Conservation (phyloP, 1,140 invertebrate genomes). For the Agraylea sexmaculata region DNA sequence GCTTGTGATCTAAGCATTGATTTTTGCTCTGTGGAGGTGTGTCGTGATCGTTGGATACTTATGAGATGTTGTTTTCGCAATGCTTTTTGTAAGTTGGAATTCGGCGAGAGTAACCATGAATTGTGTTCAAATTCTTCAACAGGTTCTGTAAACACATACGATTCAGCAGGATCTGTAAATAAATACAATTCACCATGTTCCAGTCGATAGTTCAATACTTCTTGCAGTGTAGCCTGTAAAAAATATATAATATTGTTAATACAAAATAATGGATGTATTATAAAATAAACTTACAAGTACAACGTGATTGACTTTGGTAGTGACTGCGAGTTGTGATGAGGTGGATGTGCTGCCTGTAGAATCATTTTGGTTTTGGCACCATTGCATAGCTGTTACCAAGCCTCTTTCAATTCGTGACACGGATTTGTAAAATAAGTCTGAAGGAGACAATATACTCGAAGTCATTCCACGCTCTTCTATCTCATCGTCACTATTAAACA, state of each 20-base stretch:
- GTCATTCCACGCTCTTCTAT: constrained; percentile 23
- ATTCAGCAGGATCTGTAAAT: too few relatives aligned
- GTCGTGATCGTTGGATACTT: too few relatives aligned
- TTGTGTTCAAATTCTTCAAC: too few relatives aligned
- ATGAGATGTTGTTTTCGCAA: too few relatives aligned
- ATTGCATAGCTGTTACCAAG: constrained; percentile 21
- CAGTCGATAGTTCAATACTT: constrained; percentile 48
- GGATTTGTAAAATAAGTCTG: constrained; percentile 29
- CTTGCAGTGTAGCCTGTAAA: constrained; percentile 39
- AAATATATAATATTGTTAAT: constrained; percentile 9
- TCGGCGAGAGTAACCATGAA: too few relatives aligned
- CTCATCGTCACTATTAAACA: constrained; percentile 18
- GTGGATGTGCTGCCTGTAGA: constrained; percentile 21
- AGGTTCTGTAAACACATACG: too few relatives aligned
- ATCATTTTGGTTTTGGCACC: constrained; percentile 18
- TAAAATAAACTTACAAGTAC: constrained; percentile 14
- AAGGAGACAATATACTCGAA: constrained; percentile 23
- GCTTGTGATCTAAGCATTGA: too few relatives aligned
- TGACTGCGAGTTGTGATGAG: constrained; percentile 20
- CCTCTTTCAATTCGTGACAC: constrained; percentile 23
- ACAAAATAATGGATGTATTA: not conserved
- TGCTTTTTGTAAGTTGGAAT: too few relatives aligned
- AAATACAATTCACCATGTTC: constrained; percentile 42
- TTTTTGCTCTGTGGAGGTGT: too few relatives aligned
- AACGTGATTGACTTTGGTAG: constrained; percentile 19